Conservation (phyloP, 2,888 invertebrate genomes). For the Cremastinae sp. region DNA sequence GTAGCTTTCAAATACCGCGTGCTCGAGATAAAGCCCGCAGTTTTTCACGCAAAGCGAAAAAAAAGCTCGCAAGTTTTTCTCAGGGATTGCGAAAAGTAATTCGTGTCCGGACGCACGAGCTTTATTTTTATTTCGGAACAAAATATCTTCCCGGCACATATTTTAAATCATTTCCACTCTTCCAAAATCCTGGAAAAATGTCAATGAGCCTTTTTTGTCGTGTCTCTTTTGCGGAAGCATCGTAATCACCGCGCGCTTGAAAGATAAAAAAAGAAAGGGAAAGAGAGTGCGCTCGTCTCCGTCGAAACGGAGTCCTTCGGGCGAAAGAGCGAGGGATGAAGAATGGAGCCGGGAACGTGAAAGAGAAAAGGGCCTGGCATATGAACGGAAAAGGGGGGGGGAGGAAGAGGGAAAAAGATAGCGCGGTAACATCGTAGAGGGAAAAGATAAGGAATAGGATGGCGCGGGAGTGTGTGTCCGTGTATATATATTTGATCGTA, state of each 20-base stretch:
- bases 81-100: conserved; percentile 7
- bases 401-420: conserved; percentile 23
- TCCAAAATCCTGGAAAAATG: background rate
- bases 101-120: background rate
- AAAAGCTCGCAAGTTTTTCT: background rate
- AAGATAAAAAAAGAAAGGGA: too few relatives aligned
- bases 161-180: background rate
- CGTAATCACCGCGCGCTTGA: conserved; percentile 37
- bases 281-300: conserved; percentile 4
- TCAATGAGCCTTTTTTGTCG: conserved; percentile 1
- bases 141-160: too few relatives aligned
- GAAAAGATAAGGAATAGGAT: conserved; percentile 58
- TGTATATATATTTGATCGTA: conserved; percentile 56
- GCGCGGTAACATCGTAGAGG: conserved; percentile 51
- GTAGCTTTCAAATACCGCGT: too few relatives aligned
- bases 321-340: conserved; percentile 25
- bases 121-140: background rate
- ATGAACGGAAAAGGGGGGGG: background rate
- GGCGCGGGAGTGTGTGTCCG: conserved; percentile 34
- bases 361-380: conserved; percentile 12
- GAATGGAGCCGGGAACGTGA: conserved; percentile 1
- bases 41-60: too few relatives aligned
- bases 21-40: too few relatives aligned
- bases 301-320: conserved; percentile 15
- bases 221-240: conserved; percentile 5